These are phyloP conservation scores for Beris morrisii DNA, from an alignment of 2,888 invertebrate species.

Conservation along the genomic window DNA sequence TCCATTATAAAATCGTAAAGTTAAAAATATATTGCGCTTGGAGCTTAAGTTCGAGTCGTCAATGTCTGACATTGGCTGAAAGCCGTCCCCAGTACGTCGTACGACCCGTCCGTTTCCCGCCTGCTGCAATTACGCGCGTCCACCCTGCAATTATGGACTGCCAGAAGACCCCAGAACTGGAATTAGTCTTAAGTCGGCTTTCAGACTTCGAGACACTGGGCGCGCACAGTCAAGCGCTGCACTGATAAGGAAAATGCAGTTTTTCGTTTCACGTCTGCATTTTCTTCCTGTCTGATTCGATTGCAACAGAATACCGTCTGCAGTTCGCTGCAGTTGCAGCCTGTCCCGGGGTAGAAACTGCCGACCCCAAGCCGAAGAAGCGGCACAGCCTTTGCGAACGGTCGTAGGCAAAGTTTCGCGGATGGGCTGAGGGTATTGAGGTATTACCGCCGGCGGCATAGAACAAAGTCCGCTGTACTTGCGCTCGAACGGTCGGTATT, in stretches of 20 bases:
- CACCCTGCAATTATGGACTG: not conserved
- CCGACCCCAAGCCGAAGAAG: not conserved
- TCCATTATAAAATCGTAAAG: conserved; percentile 1
- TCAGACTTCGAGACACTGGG: not conserved
- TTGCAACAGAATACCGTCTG: too few relatives aligned
- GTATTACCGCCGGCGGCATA: too few relatives aligned
- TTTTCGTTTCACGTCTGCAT: not conserved
- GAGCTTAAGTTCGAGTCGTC: conserved; percentile 5
- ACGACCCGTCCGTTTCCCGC: not conserved
- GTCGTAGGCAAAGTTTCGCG: too few relatives aligned
- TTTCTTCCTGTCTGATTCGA: not conserved
- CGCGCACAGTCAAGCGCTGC: not conserved
- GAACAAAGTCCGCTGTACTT: too few relatives aligned
- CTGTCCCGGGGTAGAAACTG: not conserved
- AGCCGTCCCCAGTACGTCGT: conserved; percentile 9
- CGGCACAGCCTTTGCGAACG: not conserved
- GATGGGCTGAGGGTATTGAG: too few relatives aligned
- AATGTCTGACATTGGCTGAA: conserved; percentile 20
- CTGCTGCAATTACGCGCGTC: not conserved
- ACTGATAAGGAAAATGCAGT: conserved; percentile 2
- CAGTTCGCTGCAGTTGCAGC: too few relatives aligned
- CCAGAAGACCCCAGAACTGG: conserved; percentile 11
- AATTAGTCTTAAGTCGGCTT: not conserved
- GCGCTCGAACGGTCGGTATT: too few relatives aligned
- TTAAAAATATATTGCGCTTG: conserved; percentile 10